A percentile compares a stretch with the other conserved stretches of the same genome.
These are phyloP conservation scores for Atrichornis clamosus DNA, from an alignment of 2,113 vertebrate genomes.

Conservation along the genomic window DNA sequence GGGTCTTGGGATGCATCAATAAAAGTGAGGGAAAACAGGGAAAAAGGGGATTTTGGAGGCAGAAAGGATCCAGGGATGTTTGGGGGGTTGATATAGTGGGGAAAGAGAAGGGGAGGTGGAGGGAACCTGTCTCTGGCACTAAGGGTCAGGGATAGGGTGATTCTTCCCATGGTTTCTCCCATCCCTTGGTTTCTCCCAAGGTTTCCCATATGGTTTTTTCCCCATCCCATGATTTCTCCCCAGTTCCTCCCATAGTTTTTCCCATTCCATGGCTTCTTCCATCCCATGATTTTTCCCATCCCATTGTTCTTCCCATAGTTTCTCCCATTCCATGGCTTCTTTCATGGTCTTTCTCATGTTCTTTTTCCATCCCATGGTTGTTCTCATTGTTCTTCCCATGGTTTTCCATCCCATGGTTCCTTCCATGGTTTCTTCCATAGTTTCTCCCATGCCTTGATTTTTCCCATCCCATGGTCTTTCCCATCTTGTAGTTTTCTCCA, in stretches of 20 bases:
- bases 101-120: neutral
- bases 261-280: neutral
- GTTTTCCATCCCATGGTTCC: neutral
- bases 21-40: constrained; percentile 64
- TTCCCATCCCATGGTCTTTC: neutral
- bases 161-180: neutral
- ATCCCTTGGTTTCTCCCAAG: neutral
- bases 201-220: neutral
- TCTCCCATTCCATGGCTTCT: neutral
- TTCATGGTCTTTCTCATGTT: neutral
- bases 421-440: neutral
- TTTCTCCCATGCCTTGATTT: neutral
- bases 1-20: constrained; percentile 68
- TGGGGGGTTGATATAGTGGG: neutral
- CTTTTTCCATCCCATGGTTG: neutral
- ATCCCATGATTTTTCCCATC: neutral
- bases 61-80: rapidly evolving
- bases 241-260: neutral
- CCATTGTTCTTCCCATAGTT: neutral
- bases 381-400: neutral
- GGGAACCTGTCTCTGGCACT: neutral
- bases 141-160: neutral
- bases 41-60: neutral
- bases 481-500: neutral
- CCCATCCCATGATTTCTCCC: neutral